A percentile compares a stretch with the other conserved stretches of the same genome.
Evolutionary conservation across 2,797 vertebrate species (phyloP).

Genomic region (Xiphophorus birchmanni): DNA sequence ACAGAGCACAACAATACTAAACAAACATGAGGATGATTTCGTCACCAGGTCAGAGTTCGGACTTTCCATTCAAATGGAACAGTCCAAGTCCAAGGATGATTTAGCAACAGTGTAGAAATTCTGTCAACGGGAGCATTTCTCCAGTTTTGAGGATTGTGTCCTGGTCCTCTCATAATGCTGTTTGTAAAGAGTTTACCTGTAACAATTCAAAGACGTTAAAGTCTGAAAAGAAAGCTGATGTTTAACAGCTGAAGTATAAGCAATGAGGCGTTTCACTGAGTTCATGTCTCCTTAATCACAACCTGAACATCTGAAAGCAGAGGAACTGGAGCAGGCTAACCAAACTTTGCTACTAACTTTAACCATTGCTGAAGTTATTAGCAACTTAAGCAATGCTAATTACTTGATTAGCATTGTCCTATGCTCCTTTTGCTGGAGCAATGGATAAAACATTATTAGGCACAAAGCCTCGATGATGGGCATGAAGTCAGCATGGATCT

Average conservation of each 20-base stretch:
- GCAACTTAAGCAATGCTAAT: too few species aligned
- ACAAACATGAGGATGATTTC: neutral
- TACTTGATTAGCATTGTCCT: too few species aligned
- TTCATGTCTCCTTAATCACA: neutral
- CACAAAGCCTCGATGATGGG: neutral
- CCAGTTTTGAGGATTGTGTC: neutral
- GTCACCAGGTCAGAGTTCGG: neutral
- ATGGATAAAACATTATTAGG: neutral
- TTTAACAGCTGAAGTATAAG: constrained; percentile 1
- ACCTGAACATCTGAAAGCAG: constrained; percentile 3
- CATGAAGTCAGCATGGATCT: neutral
- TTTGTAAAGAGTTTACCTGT: neutral
- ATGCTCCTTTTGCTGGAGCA: too few species aligned
- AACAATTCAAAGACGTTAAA: neutral
- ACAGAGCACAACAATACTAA: neutral
- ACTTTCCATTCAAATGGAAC: neutral
- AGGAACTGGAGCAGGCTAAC: neutral
- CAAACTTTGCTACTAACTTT: neutral
- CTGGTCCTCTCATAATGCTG: neutral
- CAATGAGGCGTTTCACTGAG: neutral
- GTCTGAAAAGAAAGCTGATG: neutral
- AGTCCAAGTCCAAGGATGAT: neutral
- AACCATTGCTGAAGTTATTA: neutral
- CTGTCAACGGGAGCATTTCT: neutral
- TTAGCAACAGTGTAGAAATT: neutral